Conservation (phyloP, 2,113 vertebrate species). For the Campylorhamphus procurvoides region DNA sequence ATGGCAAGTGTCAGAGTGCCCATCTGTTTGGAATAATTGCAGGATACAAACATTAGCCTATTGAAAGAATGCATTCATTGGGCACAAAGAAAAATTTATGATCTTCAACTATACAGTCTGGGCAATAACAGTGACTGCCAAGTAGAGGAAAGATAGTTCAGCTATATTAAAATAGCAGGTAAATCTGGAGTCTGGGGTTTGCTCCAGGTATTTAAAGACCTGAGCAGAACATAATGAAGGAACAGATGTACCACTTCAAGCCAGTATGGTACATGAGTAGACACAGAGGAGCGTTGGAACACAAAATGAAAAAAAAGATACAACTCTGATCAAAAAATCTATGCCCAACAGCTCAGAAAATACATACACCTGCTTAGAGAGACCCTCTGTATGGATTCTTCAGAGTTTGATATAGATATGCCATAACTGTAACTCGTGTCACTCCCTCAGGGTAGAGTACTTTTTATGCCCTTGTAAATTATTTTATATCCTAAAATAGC, state of each 20-base stretch:
- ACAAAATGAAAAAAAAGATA: conserved; percentile 1
- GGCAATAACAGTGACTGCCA: conserved; percentile 53
- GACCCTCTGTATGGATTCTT: not conserved
- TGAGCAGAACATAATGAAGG: conserved; percentile 49
- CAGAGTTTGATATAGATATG: not conserved
- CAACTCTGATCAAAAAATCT: not conserved
- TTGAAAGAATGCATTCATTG: conserved; percentile 36
- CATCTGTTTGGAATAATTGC: conserved; percentile 63
- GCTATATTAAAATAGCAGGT: conserved; percentile 58
- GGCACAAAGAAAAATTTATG: conserved; percentile 47
- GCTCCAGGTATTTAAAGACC: conserved; percentile 62
- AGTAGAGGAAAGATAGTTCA: conserved; percentile 45
- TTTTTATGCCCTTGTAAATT: not conserved
- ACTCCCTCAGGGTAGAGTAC: not conserved
- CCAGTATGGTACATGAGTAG: conserved; percentile 38
- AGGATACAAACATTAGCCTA: conserved; percentile 53
- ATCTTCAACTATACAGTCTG: conserved; percentile 21
- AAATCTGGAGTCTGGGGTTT: conserved; percentile 64
- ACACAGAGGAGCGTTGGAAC: conserved; percentile 38
- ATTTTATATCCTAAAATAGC: not conserved
- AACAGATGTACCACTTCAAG: conserved; percentile 57
- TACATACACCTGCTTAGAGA: not conserved
- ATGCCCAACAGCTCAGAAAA: not conserved
- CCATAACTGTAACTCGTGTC: not conserved
- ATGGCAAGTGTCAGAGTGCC: conserved; percentile 54